Conservation (phyloP, 2,888 invertebrate species). For the Aleiodes testaceus region DNA sequence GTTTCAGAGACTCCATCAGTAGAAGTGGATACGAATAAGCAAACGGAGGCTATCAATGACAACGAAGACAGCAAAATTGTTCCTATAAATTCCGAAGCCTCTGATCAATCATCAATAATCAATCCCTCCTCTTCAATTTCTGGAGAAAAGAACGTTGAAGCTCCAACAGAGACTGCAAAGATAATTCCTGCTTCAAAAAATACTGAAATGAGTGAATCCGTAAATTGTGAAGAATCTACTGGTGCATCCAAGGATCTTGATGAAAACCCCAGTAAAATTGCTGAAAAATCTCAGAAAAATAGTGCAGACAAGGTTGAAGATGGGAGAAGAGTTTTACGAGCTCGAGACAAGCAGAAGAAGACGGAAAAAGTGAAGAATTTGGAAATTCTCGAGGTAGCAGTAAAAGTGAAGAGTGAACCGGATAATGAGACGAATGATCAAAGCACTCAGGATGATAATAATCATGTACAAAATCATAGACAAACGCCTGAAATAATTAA, state of each 20-base stretch:
- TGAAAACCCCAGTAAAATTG: slow-evolving; percentile 44
- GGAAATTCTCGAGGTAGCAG: background rate
- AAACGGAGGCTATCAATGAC: background rate
- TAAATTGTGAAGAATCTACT: background rate
- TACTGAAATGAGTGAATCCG: no score
- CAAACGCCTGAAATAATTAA: slow-evolving; percentile 69
- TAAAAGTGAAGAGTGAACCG: background rate
- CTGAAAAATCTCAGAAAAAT: background rate
- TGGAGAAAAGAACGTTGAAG: no score
- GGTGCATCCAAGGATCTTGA: background rate
- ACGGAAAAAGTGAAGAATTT: slow-evolving; percentile 48
- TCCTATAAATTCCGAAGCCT: background rate
- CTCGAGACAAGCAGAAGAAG: slow-evolving; percentile 62
- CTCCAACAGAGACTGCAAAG: background rate
- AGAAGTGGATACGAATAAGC: slow-evolving; percentile 1
- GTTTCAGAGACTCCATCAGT: slow-evolving; percentile 37
- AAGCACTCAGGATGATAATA: background rate
- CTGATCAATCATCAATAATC: slow-evolving; percentile 20
- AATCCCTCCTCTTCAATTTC: background rate
- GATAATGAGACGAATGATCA: background rate
- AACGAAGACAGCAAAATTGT: background rate
- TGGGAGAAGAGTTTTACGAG: slow-evolving; percentile 62
- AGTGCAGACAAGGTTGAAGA: slow-evolving; percentile 52
- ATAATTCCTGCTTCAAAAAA: background rate
- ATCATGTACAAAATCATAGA: slow-evolving; percentile 64